A percentile compares a stretch with the other conserved stretches of the same genome.
These are phyloP conservation scores for Paedocypris micromegethes DNA, from an alignment of 2,797 vertebrate species.

Conservation along the genomic window DNA sequence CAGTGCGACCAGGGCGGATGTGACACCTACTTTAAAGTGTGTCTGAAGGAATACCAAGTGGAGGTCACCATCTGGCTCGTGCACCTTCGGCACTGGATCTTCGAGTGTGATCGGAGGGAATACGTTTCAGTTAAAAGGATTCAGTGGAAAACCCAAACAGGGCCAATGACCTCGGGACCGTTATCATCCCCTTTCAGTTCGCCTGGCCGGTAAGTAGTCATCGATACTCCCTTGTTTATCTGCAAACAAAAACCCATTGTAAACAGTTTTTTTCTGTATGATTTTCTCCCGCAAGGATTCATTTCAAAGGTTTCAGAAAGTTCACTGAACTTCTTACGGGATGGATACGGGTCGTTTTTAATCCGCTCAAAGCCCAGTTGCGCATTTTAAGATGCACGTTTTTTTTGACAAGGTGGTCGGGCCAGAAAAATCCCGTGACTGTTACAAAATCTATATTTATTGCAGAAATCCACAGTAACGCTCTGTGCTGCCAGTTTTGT, in stretches of 20 bases:
- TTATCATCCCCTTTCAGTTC: conserved; percentile 86
- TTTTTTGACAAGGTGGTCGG: too few species aligned
- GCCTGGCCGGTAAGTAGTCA: conserved; percentile 87
- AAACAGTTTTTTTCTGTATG: neutral
- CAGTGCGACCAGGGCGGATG: conserved; percentile 81
- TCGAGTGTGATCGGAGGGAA: conserved; percentile 88
- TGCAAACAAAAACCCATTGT: neutral
- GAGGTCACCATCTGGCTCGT: conserved; percentile 77
- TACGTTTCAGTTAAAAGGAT: conserved; percentile 80
- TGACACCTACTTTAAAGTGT: conserved; percentile 86
- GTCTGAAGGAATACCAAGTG: conserved; percentile 92
- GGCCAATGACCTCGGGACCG: conserved; percentile 71
- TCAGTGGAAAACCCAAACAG: conserved; percentile 66
- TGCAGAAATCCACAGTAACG: too few species aligned
- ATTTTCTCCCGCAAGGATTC: neutral
- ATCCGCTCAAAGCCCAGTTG: too few species aligned
- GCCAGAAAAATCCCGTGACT: too few species aligned
- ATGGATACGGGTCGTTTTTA: too few species aligned
- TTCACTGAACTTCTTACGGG: neutral
- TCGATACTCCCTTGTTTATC: neutral
- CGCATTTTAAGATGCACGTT: neutral
- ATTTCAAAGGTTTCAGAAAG: neutral
- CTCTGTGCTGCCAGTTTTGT: too few species aligned
- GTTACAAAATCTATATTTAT: too few species aligned
- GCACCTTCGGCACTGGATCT: conserved; percentile 85